Evolutionary conservation across 2,888 invertebrate species (phyloP).

Genomic region (Cerastoderma edule): DNA sequence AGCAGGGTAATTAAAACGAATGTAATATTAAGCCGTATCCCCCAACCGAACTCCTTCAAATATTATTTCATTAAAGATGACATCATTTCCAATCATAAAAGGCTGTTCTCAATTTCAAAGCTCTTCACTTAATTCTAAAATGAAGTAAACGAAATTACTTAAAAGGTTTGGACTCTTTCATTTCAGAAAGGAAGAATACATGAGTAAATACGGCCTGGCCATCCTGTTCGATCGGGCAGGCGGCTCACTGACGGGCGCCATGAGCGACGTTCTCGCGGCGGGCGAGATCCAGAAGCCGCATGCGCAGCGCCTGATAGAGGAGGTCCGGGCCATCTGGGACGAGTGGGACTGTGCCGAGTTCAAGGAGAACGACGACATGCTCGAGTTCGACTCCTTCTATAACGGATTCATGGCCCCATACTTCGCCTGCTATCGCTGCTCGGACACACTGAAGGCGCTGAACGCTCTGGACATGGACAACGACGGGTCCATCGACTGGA

Average conservation of each 20-base stretch:
- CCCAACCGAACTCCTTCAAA: no score
- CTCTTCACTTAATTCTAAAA: no score
- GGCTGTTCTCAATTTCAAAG: no score
- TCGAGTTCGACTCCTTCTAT: constrained; percentile 38
- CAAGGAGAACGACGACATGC: constrained; percentile 28
- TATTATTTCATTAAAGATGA: no score
- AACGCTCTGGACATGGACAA: constrained; percentile 36
- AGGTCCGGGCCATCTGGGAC: constrained; percentile 31
- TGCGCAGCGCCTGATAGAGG: constrained; percentile 21
- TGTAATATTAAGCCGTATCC: no score
- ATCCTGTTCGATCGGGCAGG: constrained; percentile 33
- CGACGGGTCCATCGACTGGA: constrained; percentile 33
- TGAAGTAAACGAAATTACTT: no score
- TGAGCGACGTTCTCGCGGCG: constrained; percentile 27
- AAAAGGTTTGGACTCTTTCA: no score
- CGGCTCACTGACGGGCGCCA: constrained; percentile 20
- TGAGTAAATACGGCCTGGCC: constrained; percentile 36
- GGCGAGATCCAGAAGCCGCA: constrained; percentile 24
- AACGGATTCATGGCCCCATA: constrained; percentile 36
- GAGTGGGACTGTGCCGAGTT: constrained; percentile 30
- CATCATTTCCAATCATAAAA: no score
- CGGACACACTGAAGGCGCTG: constrained; percentile 30
- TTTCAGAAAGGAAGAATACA: constrained; percentile 49
- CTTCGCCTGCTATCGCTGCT: constrained; percentile 33
- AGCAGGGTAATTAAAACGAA: no score